phyloP scores from a whole-genome alignment of 2,113 vertebrate genomes.

The Pogonocichla stellata region DNA sequence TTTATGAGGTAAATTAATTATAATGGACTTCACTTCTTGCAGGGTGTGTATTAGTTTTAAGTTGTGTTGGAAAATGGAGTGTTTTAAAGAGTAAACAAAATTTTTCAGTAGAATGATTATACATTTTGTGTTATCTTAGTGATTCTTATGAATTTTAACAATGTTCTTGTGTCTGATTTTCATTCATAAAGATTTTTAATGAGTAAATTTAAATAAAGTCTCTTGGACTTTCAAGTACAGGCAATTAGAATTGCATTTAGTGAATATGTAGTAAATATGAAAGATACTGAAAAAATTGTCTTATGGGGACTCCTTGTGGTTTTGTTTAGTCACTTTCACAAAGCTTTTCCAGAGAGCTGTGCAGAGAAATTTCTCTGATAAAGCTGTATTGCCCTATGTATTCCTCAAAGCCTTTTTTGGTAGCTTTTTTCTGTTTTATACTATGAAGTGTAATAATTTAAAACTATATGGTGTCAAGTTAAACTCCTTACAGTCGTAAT shows the following conservation, averaged over 20 bases:
- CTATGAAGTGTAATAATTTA: background rate
- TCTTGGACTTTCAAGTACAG: constrained; percentile 5
- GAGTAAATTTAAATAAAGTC: background rate
- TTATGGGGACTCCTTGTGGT: constrained; percentile 61
- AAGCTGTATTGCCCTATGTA: background rate
- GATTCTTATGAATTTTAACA: background rate
- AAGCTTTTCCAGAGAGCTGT: background rate
- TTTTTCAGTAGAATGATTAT: background rate
- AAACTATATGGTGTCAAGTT: background rate
- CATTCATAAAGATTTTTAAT: constrained; percentile 22
- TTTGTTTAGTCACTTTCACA: constrained; percentile 16
- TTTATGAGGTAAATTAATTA: background rate
- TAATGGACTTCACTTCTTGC: background rate
- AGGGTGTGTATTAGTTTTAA: background rate
- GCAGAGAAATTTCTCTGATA: background rate
- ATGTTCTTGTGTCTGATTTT: background rate
- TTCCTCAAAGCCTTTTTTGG: background rate
- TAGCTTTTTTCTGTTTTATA: background rate
- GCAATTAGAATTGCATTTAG: background rate
- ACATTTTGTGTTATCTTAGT: background rate
- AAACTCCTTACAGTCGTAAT: background rate
- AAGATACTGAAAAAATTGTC: constrained; percentile 30
- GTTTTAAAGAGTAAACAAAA: background rate
- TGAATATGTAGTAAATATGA: background rate
- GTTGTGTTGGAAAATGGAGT: background rate